A percentile compares a stretch with the other conserved stretches of the same genome.
phyloP scores from a whole-genome alignment of 2,113 vertebrate genomes.

The Hippocampus mohnikei region DNA sequence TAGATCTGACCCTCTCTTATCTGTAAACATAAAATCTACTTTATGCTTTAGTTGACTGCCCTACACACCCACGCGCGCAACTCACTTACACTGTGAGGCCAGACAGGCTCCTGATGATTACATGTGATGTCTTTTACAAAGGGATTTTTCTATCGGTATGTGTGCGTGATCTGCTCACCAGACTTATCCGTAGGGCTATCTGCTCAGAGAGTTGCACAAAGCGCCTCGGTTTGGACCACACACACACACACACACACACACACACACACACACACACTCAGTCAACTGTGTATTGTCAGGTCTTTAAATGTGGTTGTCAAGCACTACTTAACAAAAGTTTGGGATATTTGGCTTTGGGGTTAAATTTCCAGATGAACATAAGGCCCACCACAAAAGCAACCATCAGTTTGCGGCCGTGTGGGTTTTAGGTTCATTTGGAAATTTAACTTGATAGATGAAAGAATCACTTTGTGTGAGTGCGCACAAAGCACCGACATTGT shows the following conservation, averaged over 20 bases:
- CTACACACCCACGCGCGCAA: background rate
- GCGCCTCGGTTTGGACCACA: slow-evolving; percentile 4
- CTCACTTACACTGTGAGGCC: background rate
- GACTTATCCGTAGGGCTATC: slow-evolving; percentile 25
- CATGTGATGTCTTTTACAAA: slow-evolving; percentile 61
- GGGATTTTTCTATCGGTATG: slow-evolving; percentile 33
- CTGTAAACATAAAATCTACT: background rate
- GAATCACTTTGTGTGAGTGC: background rate
- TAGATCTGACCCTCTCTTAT: background rate
- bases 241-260: background rate
- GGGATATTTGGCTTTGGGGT: background rate
- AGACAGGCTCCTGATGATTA: slow-evolving; percentile 32
- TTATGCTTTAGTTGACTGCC: background rate
- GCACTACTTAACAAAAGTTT: background rate
- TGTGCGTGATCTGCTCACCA: slow-evolving; percentile 14
- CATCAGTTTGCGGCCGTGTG: too few relatives aligned
- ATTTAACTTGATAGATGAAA: too few relatives aligned
- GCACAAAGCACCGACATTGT: background rate
- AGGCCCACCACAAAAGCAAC: background rate
- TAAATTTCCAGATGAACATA: background rate
- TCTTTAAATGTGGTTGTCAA: background rate
- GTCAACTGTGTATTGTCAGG: too few relatives aligned
- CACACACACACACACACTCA: background rate
- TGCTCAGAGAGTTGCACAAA: slow-evolving; percentile 12
- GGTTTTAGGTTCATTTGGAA: too few relatives aligned